These are phyloP conservation scores for Andrena camellia DNA, from an alignment of 2,888 invertebrate species.

Conservation along the genomic window DNA sequence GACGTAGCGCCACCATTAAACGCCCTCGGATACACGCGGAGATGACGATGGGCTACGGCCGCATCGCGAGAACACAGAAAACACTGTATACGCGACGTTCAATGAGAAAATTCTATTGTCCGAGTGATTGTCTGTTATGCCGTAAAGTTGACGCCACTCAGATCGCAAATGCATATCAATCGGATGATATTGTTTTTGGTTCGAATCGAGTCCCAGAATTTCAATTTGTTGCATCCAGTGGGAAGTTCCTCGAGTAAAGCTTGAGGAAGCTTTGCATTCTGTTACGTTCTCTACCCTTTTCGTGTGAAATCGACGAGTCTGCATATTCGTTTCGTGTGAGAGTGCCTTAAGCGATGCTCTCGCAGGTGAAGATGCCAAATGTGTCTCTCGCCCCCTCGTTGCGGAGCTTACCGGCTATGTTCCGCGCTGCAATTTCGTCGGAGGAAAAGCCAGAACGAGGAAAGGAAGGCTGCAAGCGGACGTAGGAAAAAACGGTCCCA, in stretches of 20 bases:
- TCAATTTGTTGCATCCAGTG: too few relatives aligned
- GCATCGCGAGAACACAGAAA: slow-evolving; percentile 26
- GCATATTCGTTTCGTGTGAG: too few relatives aligned
- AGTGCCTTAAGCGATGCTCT: too few relatives aligned
- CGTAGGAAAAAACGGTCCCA: neutral
- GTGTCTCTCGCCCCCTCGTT: too few relatives aligned
- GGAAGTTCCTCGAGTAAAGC: too few relatives aligned
- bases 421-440: neutral
- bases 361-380: too few relatives aligned
- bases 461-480: neutral
- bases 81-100: slow-evolving; percentile 36
- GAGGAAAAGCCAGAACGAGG: neutral
- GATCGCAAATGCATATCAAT: too few relatives aligned
- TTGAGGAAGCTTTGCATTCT: too few relatives aligned
- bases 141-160: neutral
- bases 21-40: slow-evolving; percentile 37
- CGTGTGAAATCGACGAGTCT: too few relatives aligned
- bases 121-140: neutral
- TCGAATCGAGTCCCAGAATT: too few relatives aligned
- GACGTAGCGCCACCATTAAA: slow-evolving; percentile 52
- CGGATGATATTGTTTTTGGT: too few relatives aligned
- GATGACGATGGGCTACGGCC: slow-evolving; percentile 18
- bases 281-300: too few relatives aligned
- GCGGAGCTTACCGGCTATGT: neutral
- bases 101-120: neutral